These are phyloP conservation scores for Sweltsa coloradensis DNA, from an alignment of 1,140 invertebrate species.

Conservation along the genomic window DNA sequence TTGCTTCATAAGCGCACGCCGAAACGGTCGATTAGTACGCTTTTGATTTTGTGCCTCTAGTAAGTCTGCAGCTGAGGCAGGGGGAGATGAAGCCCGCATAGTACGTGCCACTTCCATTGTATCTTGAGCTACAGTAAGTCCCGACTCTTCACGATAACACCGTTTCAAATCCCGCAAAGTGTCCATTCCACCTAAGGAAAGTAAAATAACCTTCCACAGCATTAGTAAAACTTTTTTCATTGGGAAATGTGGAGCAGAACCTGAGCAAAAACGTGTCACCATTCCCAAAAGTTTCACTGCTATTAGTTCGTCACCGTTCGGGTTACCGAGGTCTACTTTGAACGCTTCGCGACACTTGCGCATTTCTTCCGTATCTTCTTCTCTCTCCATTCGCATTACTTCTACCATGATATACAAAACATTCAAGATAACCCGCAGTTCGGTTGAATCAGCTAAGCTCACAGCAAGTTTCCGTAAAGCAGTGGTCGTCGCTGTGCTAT, in stretches of 20 bases:
- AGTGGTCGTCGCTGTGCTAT: constrained; percentile 55
- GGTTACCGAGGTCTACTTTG: constrained; percentile 62
- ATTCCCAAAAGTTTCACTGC: constrained; percentile 82
- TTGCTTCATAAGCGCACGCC: constrained; percentile 79
- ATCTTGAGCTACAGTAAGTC: constrained; percentile 74
- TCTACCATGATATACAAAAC: constrained; percentile 91
- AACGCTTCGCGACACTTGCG: constrained; percentile 59
- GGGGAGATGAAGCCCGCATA: constrained; percentile 91
- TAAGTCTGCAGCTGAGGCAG: constrained; percentile 82
- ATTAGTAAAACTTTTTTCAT: constrained; percentile 96
- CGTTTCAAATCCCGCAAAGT: constrained; percentile 63
- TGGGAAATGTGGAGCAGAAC: constrained; percentile 87
- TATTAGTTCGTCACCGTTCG: constrained; percentile 65
- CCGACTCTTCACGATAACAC: constrained; percentile 54
- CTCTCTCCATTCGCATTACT: constrained; percentile 61
- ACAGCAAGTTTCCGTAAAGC: constrained; percentile 79
- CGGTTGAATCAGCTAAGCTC: constrained; percentile 80
- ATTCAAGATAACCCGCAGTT: constrained; percentile 82
- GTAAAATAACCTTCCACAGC: constrained; percentile 87
- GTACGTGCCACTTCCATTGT: constrained; percentile 82
- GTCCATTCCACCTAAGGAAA: constrained; percentile 80
- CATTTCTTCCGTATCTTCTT: constrained; percentile 44
- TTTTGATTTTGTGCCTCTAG: constrained; percentile 79
- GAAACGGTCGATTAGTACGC: constrained; percentile 46
- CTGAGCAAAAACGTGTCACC: constrained; percentile 91